Base-by-base conservation (phyloP, 1,140 invertebrate genomes). In the Aleiodes sp. region DNA sequence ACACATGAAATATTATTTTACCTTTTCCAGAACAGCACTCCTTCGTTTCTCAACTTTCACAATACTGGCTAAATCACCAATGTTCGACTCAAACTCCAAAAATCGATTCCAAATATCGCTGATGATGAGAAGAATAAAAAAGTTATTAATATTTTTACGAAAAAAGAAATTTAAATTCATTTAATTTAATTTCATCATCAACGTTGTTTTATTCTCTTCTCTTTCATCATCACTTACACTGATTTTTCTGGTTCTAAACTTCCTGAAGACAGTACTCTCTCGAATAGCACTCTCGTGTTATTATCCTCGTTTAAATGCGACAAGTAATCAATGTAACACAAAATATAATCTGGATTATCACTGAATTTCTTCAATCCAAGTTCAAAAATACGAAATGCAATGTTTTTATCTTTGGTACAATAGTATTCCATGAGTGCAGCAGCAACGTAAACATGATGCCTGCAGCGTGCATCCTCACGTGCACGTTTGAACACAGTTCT, bases 291-390 rank as follows among this genome's bases (percentile, higher is more conserved):
- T 71, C 98, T 87, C 0, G 98, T 99, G 81, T 99, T 99, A 85
- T 99, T 99, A 83, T 99, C 98, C 91, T 99, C 98, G 87, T 99
- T 99, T 8, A 99, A 87, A 91, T 99, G 97, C 8, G 96, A 97
- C 72, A 99, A 88, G 82, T 98, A 99, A 80, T 99, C 96, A 66
- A 99, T 95, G 79, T 99, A 99, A 78, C 94, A 94, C 62, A 97
- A 87, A 65, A 98, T 93, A 81, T 98, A 99, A 76, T 99, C 96
- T 0, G 97, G 94, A 82, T 95, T 94, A 76, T 96, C 93, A 0
- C 92, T 93, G 86, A 97, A 99, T 82, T 98, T 98, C 84, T 99
- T 99, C 12, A 99, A 86, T 0, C 98, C 98, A 19, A 99, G 87
- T 86, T 99, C 98, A 86, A 99, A 99, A 75, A 99, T 99, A 73